Evolutionary conservation across 2,888 invertebrate genomes (phyloP).

Genomic region (Rotaria sp.): DNA sequence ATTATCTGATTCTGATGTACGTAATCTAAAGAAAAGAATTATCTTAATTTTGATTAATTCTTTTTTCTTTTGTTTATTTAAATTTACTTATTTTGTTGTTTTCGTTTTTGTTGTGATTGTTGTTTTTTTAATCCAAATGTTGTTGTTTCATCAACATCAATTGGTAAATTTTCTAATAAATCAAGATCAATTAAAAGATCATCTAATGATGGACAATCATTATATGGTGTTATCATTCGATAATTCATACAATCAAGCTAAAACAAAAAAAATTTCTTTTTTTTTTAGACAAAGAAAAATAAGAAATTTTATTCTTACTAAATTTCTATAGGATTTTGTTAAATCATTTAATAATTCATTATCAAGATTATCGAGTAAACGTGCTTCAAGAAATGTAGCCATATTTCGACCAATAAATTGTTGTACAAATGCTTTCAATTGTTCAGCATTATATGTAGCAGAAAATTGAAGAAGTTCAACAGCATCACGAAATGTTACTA

Average conservation of each 20-base stretch:
- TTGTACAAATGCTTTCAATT: conserved; percentile 68
- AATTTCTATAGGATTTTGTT: conserved; percentile 31
- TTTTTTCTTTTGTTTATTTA: neutral
- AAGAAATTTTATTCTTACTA: neutral
- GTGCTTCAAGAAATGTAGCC: conserved; percentile 65
- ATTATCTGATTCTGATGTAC: neutral
- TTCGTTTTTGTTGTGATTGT: conserved; percentile 18
- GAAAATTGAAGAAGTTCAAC: conserved; percentile 71
- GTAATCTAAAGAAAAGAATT: neutral
- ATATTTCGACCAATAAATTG: conserved; percentile 72
- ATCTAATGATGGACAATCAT: conserved; percentile 44
- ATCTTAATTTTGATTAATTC: too few relatives aligned
- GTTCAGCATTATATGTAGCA: conserved; percentile 67
- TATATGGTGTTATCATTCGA: conserved; percentile 49
- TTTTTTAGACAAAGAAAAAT: too few relatives aligned
- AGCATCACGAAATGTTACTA: conserved; percentile 68
- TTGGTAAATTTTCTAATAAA: conserved; percentile 44
- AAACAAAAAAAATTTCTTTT: conserved; percentile 3
- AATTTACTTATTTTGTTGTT: neutral
- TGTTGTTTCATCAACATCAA: neutral
- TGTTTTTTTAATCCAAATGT: neutral
- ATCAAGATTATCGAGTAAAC: conserved; percentile 45
- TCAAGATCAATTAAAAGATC: conserved; percentile 41
- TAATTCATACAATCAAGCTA: conserved; percentile 49
- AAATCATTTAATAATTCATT: conserved; percentile 25